These are phyloP conservation scores for Trachelus troglodyta DNA, from an alignment of 2,888 invertebrate species.

Conservation along the genomic window DNA sequence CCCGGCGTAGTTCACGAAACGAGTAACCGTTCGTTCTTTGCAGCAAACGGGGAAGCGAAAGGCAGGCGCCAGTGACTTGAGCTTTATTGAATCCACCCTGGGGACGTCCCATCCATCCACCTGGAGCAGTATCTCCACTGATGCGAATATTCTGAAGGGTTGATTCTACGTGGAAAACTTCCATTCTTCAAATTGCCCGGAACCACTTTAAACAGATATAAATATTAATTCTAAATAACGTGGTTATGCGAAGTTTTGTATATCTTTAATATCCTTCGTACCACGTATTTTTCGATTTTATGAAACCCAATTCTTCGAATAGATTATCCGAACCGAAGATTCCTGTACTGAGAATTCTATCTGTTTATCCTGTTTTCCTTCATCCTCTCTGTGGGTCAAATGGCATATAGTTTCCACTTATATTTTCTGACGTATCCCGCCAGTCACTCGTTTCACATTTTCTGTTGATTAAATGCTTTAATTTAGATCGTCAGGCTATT, in stretches of 20 bases:
- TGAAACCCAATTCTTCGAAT: not conserved
- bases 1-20: not conserved
- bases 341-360: not conserved
- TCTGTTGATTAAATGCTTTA: not conserved
- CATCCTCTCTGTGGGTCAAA: not conserved
- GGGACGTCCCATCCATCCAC: not conserved
- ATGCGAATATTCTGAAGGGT: not conserved
- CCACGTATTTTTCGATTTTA: not conserved
- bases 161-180: not conserved
- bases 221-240: not conserved
- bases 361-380: not conserved
- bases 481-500: not conserved
- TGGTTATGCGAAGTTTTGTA: not conserved
- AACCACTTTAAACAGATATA: not conserved
- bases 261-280: not conserved
- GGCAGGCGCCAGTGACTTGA: not conserved
- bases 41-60: not conserved
- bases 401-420: not conserved
- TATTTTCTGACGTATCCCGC: not conserved
- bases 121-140: not conserved
- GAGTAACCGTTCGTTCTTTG: not conserved
- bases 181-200: not conserved
- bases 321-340: not conserved
- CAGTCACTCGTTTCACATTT: not conserved
- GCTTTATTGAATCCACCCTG: not conserved